Conservation (phyloP, 2,888 invertebrate species). For the Drosophila limbata region DNA sequence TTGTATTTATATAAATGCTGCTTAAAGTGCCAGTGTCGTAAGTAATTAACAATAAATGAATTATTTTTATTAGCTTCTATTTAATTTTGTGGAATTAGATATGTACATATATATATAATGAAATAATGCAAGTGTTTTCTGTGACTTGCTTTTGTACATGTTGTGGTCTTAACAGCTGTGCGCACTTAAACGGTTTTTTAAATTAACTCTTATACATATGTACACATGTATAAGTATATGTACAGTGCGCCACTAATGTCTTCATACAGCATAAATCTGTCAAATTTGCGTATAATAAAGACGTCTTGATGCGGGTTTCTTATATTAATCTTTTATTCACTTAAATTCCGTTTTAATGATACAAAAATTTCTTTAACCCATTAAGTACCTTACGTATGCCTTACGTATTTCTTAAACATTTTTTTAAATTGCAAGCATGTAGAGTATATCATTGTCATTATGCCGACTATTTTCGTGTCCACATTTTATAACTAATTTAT, state of each 20-base stretch:
- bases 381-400: too few relatives aligned
- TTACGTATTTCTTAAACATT: too few relatives aligned
- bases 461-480: neutral
- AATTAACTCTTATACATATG: slow-evolving; percentile 11
- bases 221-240: too few relatives aligned
- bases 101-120: neutral
- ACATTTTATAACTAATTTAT: slow-evolving; percentile 9
- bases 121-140: neutral
- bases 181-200: slow-evolving; percentile 6
- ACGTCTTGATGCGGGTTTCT: too few relatives aligned
- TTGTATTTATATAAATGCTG: neutral
- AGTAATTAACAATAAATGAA: neutral
- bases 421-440: too few relatives aligned
- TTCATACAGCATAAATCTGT: too few relatives aligned
- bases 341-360: too few relatives aligned
- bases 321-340: too few relatives aligned
- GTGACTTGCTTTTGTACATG: slow-evolving; percentile 13
- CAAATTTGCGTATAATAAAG: too few relatives aligned
- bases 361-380: too few relatives aligned
- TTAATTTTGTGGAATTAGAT: neutral
- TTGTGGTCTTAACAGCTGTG: slow-evolving; percentile 29
- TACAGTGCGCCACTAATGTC: too few relatives aligned
- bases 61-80: neutral
- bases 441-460: slow-evolving; percentile 1
- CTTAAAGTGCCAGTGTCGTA: neutral